Evolutionary conservation across 1,140 invertebrate genomes (phyloP).

Genomic region (Gonioctena quinquepunctata): DNA sequence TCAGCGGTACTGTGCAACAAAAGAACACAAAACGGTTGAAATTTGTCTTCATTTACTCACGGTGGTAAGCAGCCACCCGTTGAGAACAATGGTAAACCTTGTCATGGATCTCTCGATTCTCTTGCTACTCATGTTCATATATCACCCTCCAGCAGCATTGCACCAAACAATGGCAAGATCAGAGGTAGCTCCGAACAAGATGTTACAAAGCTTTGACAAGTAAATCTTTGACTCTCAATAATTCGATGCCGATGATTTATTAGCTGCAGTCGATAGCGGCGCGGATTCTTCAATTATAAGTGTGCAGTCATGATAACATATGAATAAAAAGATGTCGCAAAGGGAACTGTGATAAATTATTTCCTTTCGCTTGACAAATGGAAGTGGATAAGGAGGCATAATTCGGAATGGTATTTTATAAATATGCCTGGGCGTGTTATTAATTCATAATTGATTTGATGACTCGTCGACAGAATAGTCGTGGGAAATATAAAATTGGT

Average conservation of each 20-base stretch:
- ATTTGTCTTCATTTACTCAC: slow-evolving; percentile 36
- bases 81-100: slow-evolving; percentile 29
- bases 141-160: slow-evolving; percentile 27
- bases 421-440: neutral
- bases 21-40: slow-evolving; percentile 17
- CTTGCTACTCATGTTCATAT: slow-evolving; percentile 34
- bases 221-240: slow-evolving; percentile 21
- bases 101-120: slow-evolving; percentile 32
- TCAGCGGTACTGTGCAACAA: slow-evolving; percentile 24
- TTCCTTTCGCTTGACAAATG: neutral
- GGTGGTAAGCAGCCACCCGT: slow-evolving; percentile 32
- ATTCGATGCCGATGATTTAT: slow-evolving; percentile 25
- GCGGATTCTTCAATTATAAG: neutral
- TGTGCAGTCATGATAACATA: neutral
- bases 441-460: neutral
- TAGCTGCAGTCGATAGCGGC: neutral
- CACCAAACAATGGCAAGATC: slow-evolving; percentile 21
- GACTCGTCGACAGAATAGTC: neutral
- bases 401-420: neutral
- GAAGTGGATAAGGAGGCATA: neutral
- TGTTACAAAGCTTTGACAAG: slow-evolving; percentile 27
- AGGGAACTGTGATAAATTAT: neutral
- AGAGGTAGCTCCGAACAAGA: slow-evolving; percentile 24
- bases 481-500: neutral
- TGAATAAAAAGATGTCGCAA: neutral